A percentile compares a stretch with the other conserved stretches of the same genome.
Evolutionary conservation across 2,888 invertebrate genomes (phyloP).

Genomic region (Dasysyrphus tricinctus): DNA sequence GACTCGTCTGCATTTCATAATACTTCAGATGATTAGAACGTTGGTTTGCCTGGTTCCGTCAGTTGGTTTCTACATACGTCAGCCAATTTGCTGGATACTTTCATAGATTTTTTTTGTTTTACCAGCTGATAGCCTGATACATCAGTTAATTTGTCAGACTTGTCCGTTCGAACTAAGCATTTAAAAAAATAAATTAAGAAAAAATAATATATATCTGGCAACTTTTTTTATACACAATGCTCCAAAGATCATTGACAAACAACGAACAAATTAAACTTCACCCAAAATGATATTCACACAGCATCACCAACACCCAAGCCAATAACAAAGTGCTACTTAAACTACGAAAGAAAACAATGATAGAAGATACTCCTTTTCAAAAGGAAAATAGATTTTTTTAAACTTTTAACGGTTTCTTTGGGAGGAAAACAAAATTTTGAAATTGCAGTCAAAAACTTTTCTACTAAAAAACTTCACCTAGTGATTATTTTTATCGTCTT

Average conservation of each 20-base stretch:
- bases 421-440: conserved; percentile 27
- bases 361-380: neutral
- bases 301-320: neutral
- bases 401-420: conserved; percentile 46
- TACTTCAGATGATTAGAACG: too few relatives aligned
- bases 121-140: too few relatives aligned
- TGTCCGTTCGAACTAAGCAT: too few relatives aligned
- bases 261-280: conserved; percentile 30
- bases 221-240: neutral
- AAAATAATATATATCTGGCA: neutral
- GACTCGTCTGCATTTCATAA: too few relatives aligned
- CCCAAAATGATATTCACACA: conserved; percentile 18
- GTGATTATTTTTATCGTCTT: conserved; percentile 17
- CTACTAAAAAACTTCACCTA: conserved; percentile 67
- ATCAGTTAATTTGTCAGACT: too few relatives aligned
- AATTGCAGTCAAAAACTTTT: conserved; percentile 67
- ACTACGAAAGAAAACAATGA: conserved; percentile 6
- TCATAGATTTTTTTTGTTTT: too few relatives aligned
- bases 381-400: conserved; percentile 45
- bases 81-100: too few relatives aligned
- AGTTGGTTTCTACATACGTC: too few relatives aligned
- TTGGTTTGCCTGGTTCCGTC: too few relatives aligned
- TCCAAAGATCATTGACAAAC: conserved; percentile 26
- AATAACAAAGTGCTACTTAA: conserved; percentile 21
- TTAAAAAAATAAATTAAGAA: too few relatives aligned